A percentile compares a stretch with the other conserved stretches of the same genome.
phyloP scores from a whole-genome alignment of 2,888 invertebrate genomes.

The Helobdella robusta region DNA sequence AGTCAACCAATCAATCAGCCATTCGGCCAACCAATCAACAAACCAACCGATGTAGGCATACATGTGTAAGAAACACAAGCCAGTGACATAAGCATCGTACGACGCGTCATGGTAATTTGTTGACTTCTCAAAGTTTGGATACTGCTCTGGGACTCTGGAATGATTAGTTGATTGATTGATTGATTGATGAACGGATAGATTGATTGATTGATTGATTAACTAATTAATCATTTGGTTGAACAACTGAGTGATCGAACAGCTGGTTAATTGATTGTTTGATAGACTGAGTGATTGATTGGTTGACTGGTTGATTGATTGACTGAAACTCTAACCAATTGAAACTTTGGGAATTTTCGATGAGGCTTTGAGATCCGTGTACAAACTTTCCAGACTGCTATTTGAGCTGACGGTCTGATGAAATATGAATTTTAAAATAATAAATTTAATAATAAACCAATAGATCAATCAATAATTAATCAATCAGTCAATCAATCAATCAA shows the following conservation, averaged over 20 bases:
- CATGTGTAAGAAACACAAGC: constrained; percentile 15
- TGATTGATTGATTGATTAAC: no score
- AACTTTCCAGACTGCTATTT: background rate
- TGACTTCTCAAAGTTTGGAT: background rate
- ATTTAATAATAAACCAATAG: background rate
- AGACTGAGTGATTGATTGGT: no score
- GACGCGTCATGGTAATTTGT: constrained; percentile 17
- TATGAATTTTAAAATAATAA: background rate
- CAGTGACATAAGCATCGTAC: constrained; percentile 21
- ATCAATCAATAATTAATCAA: background rate
- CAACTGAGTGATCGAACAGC: no score
- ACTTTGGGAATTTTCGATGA: background rate
- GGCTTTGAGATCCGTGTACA: constrained; percentile 7
- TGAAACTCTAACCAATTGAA: no score
- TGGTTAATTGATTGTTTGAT: no score
- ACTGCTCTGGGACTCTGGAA: background rate
- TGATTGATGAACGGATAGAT: no score
- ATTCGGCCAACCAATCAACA: no score
- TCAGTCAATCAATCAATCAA: background rate
- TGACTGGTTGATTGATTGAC: no score
- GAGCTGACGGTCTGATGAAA: background rate
- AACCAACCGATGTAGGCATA: constrained; percentile 14
- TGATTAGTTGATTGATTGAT: background rate
- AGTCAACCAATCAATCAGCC: no score
- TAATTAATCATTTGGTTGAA: no score